Conservation (phyloP, 2,113 vertebrate genomes). For the Merops nubicus region DNA sequence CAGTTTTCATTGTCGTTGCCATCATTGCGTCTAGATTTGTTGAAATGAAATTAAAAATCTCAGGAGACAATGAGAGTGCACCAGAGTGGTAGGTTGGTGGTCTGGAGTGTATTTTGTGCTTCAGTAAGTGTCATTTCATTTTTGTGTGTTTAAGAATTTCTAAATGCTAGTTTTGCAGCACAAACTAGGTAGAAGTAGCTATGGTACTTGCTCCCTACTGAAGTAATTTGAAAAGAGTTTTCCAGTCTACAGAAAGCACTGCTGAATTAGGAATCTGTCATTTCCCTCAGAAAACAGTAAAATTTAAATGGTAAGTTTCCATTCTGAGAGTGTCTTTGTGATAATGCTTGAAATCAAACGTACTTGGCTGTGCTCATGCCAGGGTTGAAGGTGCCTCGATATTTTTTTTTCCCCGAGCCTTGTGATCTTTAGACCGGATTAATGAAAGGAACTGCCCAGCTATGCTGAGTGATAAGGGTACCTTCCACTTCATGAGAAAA, state of each 20-base stretch:
- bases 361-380: neutral
- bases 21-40: neutral
- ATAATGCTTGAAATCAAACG: neutral
- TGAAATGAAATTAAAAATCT: neutral
- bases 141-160: neutral
- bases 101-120: neutral
- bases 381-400: neutral
- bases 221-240: neutral
- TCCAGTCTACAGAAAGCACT: neutral
- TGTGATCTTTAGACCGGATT: neutral
- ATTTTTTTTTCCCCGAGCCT: neutral
- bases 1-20: neutral
- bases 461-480: neutral
- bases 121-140: neutral
- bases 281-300: neutral
- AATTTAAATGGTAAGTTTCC: neutral
- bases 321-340: neutral
- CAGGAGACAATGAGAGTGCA: neutral
- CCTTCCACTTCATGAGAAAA: neutral
- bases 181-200: neutral
- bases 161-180: neutral
- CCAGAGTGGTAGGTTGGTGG: neutral
- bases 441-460: neutral
- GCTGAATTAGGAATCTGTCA: neutral
- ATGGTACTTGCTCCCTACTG: neutral